Conservation (phyloP, 2,888 invertebrate species). For the Timema podura region DNA sequence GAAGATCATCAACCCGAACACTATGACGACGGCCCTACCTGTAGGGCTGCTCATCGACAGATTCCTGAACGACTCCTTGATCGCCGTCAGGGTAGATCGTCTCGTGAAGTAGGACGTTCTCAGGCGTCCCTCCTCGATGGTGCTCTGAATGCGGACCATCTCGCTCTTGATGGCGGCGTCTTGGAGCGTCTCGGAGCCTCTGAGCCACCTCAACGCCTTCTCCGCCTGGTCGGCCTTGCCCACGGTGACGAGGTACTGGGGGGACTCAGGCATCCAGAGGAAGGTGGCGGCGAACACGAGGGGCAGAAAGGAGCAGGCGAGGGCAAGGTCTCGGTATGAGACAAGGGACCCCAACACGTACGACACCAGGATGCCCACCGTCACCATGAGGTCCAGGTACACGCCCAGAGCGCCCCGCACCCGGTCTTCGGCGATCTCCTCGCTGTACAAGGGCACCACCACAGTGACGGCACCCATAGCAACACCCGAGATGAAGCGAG, state of each 20-base stretch:
- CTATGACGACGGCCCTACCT: constrained; percentile 63
- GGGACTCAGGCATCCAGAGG: constrained; percentile 47
- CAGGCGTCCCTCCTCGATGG: not conserved
- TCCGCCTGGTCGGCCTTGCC: constrained; percentile 40
- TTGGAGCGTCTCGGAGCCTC: constrained; percentile 33
- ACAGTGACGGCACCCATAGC: constrained; percentile 44
- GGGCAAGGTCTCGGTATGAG: constrained; percentile 34
- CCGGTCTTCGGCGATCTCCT: constrained; percentile 46
- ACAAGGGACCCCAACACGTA: constrained; percentile 43
- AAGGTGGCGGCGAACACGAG: constrained; percentile 39
- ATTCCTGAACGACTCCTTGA: not conserved
- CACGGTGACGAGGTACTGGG: constrained; percentile 37
- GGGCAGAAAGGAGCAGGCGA: constrained; percentile 39
- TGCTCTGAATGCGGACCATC: constrained; percentile 10
- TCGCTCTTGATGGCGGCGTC: constrained; percentile 13
- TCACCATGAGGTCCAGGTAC: constrained; percentile 48
- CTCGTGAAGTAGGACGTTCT: not conserved
- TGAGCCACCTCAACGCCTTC: constrained; percentile 42
- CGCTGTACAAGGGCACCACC: constrained; percentile 44
- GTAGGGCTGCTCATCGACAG: not conserved
- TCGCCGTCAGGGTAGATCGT: not conserved
- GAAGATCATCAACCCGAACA: constrained; percentile 74
- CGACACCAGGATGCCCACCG: constrained; percentile 46
- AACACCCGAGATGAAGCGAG: constrained; percentile 44
- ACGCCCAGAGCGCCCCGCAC: constrained; percentile 49